Evolutionary conservation across 2,888 invertebrate genomes (phyloP), one percentile per base, ranked within the genome.

Genomic region (Heterodera filipjevi): DNA sequence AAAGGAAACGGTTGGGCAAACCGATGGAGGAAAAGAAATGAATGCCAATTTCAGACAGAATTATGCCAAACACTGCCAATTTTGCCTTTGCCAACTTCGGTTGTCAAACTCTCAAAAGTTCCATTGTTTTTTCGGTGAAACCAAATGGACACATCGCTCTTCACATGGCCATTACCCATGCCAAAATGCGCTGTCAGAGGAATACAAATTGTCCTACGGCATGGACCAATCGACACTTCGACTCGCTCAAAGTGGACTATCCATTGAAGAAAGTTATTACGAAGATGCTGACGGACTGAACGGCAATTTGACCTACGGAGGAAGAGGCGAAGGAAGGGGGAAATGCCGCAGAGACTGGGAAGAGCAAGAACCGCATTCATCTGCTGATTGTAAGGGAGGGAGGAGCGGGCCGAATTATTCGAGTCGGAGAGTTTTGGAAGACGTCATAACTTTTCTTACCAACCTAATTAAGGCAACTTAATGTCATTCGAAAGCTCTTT

Each of bases 221-320:
- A 84, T 85, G 66, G 84, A 84, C 27, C 71, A 82, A 19, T 82
- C 82, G 35, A 35, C 49, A 39, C 73, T 70, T 30, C 49, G 64
- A 16, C 35, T 27, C 2, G 32, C 71, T 32, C 72, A 70, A 2
- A 35, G 73, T 49, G 27, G 71, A 71, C 46, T 59, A 39, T 33
- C 71, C n/a, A 79, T 84, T 76, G 86, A 84, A n/a, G 88, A 87
- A 35, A 85, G 86, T 5, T 89, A 88, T 77, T 89, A 86, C 75
- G 88, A 88, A 68, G 88, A 88, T 75, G 68, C 30, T 8, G 68
- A 68, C 33, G 86, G 85, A 8, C 77, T 89, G 32, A 89, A 88
- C 78, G 88, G 87, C 3, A 88, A 88, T 79, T 72, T 59, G 19
- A 76, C 71, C 14, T 53, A 66, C 16, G 71, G 76, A n/a, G 46